Percentiles rank a stretch among this genome's conserved stretches.
Evolutionary conservation across 2,797 vertebrate species (phyloP).

Genomic region (Macroramphosus scolopax): DNA sequence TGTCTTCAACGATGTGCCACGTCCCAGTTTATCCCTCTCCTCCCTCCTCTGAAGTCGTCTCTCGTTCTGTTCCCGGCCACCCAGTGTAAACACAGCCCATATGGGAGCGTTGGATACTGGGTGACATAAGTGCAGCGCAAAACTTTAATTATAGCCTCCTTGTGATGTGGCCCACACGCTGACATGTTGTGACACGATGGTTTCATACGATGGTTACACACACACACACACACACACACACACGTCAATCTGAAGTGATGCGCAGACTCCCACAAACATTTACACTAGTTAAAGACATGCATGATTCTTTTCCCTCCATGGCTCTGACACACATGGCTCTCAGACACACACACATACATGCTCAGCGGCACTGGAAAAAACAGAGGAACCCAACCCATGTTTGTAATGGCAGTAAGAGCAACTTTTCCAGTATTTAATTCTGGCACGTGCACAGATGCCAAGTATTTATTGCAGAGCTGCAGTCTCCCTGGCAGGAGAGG

Average conservation of each 20-base stretch:
- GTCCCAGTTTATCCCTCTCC: constrained; percentile 41
- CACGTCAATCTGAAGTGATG: constrained; percentile 39
- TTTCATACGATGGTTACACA: constrained; percentile 37
- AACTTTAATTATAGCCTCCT: constrained; percentile 67
- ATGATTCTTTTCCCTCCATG: constrained; percentile 3
- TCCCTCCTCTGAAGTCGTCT: constrained; percentile 37
- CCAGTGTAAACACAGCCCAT: constrained; percentile 69
- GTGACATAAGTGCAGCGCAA: constrained; percentile 70
- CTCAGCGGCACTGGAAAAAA: constrained; percentile 48
- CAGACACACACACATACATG: constrained; percentile 23
- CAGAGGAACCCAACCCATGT: constrained; percentile 68
- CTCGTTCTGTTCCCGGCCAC: constrained; percentile 56
- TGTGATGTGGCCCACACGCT: constrained; percentile 73
- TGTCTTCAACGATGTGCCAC: constrained; percentile 36
- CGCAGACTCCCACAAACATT: constrained; percentile 11
- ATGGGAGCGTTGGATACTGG: constrained; percentile 63
- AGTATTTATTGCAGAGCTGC: constrained; percentile 70
- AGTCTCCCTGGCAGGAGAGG: constrained; percentile 44
- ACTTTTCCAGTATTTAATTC: constrained; percentile 76
- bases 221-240: constrained; percentile 28
- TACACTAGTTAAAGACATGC: constrained; percentile 16
- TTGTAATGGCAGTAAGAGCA: constrained; percentile 71
- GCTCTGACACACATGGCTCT: constrained; percentile 41
- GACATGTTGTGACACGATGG: constrained; percentile 71
- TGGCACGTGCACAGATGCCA: constrained; percentile 60